Percentiles rank a stretch among this genome's conserved stretches.
These are phyloP conservation scores for Arenicola marina DNA, from an alignment of 2,888 invertebrate genomes.

Conservation along the genomic window DNA sequence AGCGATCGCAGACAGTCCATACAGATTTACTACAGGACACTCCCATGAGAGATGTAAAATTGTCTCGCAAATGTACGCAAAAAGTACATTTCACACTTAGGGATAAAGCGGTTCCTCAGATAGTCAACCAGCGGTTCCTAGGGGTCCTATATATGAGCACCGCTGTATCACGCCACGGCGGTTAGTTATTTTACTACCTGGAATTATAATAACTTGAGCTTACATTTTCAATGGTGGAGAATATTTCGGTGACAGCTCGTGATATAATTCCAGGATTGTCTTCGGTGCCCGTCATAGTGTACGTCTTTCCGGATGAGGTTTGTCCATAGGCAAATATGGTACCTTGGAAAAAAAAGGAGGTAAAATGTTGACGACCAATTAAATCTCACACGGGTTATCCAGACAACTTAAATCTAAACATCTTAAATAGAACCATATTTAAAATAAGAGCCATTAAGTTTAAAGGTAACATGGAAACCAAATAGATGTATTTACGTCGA, in stretches of 20 bases:
- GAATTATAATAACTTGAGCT: neutral
- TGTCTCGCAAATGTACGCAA: neutral
- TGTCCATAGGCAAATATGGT: constrained; percentile 92
- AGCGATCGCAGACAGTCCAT: too few relatives aligned
- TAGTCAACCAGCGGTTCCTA: too few relatives aligned
- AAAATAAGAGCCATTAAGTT: neutral
- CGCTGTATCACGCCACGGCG: too few relatives aligned
- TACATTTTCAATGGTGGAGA: constrained; percentile 56
- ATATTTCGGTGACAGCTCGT: constrained; percentile 68
- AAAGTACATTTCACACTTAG: neutral
- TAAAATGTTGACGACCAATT: neutral
- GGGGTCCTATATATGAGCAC: too few relatives aligned
- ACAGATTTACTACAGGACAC: too few relatives aligned
- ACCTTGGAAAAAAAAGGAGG: constrained; percentile 62
- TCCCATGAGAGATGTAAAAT: too few relatives aligned
- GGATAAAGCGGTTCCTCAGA: too few relatives aligned
- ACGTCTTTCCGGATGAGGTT: constrained; percentile 76
- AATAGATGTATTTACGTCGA: too few relatives aligned
- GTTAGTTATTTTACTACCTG: neutral
- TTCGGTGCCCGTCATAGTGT: constrained; percentile 67
- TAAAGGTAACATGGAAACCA: neutral
- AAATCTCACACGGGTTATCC: neutral
- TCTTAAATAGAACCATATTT: neutral
- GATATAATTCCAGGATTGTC: constrained; percentile 76
- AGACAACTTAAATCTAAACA: neutral